Evolutionary conservation across 1,140 invertebrate genomes (phyloP).

Genomic region (Macrobrachium nipponense): DNA sequence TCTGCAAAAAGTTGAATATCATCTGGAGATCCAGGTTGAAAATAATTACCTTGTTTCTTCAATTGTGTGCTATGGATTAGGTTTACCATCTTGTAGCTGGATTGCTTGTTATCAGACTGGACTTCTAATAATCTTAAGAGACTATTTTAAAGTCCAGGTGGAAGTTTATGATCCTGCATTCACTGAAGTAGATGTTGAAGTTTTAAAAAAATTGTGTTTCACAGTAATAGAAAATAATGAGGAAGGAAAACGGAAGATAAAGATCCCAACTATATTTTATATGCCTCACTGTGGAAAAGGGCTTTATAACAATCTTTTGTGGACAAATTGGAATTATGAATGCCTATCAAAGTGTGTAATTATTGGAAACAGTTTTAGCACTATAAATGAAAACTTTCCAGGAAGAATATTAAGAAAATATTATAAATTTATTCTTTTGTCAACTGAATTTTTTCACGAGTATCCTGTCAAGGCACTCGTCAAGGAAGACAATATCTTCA

Average conservation of each 20-base stretch:
- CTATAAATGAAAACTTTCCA: conserved; percentile 50
- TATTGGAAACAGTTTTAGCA: conserved; percentile 68
- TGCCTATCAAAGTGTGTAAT: conserved; percentile 65
- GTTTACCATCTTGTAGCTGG: conserved; percentile 39
- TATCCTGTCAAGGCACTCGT: conserved; percentile 38
- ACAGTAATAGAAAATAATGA: conserved; percentile 53
- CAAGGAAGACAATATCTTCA: conserved; percentile 47
- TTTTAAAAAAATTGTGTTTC: conserved; percentile 42
- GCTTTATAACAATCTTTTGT: conserved; percentile 69
- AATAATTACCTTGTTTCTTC: neutral
- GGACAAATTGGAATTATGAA: conserved; percentile 67
- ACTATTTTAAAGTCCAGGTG: conserved; percentile 21
- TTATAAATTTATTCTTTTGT: conserved; percentile 47
- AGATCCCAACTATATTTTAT: conserved; percentile 65
- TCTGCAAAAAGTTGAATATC: conserved; percentile 18
- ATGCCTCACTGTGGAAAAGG: conserved; percentile 69
- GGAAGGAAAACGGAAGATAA: conserved; percentile 66
- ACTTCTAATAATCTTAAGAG: conserved; percentile 51
- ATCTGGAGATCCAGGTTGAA: neutral
- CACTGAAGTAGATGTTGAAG: conserved; percentile 36
- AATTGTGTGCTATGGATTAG: conserved; percentile 64
- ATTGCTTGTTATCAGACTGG: conserved; percentile 59
- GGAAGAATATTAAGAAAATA: conserved; percentile 42
- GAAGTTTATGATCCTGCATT: conserved; percentile 63
- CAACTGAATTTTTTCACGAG: conserved; percentile 35